Conservation (phyloP, 1,140 invertebrate species). For the Eciton burchellii region DNA sequence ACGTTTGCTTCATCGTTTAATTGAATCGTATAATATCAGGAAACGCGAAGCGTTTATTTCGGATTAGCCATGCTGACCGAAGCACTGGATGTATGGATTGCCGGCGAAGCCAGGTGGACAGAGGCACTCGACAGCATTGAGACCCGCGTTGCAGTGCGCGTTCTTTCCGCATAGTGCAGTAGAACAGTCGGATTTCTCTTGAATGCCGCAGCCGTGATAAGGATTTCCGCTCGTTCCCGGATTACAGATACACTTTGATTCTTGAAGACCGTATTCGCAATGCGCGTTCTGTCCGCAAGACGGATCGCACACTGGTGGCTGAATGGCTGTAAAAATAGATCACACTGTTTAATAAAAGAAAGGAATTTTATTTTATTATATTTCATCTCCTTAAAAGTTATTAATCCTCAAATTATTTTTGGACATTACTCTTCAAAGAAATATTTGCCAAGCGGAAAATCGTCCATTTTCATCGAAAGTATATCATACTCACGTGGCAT, state of each 20-base stretch:
- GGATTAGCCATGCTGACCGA: conserved; percentile 83
- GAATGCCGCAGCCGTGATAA: conserved; percentile 91
- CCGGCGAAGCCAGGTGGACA: conserved; percentile 93
- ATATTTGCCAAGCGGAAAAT: not conserved
- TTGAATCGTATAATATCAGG: too few relatives aligned
- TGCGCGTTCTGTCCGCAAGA: conserved; percentile 93
- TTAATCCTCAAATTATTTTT: conserved; percentile 8
- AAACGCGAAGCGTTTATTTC: not conserved
- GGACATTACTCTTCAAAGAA: too few relatives aligned
- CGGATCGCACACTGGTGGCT: conserved; percentile 92
- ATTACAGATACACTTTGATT: conserved; percentile 93
- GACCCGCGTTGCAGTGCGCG: conserved; percentile 91
- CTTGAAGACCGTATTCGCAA: conserved; percentile 91
- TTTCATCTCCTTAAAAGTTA: conserved; percentile 4
- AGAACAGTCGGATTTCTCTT: conserved; percentile 90
- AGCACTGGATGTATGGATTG: conserved; percentile 94
- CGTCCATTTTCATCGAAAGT: not conserved
- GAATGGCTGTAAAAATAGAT: conserved; percentile 88
- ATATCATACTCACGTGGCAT: conserved; percentile 92
- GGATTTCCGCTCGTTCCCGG: conserved; percentile 94
- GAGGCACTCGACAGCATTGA: conserved; percentile 91
- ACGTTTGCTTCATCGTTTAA: not conserved
- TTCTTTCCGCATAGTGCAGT: conserved; percentile 91
- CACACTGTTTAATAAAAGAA: not conserved
- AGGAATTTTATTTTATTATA: not conserved